Evolutionary conservation across 2,888 invertebrate genomes (phyloP), one percentile per base, ranked within the genome.

Genomic region (Limnephilus marmoratus): DNA sequence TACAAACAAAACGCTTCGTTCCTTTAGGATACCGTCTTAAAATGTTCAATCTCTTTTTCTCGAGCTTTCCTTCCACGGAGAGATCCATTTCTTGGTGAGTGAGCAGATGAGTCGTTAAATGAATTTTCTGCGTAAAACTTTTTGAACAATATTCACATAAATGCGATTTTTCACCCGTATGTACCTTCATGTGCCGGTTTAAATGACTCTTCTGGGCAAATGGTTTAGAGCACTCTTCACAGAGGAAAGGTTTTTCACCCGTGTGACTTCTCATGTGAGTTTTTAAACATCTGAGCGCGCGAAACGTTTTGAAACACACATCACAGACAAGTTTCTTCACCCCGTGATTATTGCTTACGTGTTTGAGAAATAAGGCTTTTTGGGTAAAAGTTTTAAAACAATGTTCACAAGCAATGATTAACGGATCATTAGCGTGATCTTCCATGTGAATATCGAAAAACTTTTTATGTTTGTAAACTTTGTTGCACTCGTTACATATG

Each of bases 381-480:
- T 68, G 68, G n/a, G 68, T 68, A 68, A 68, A 68, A n/a, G 68
- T 68, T 68, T 68, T 68, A 68, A 68, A 68, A 68, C 68, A 68
- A 68, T 68, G 68, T 68, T 68, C 68, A 24, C 68, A 68, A 24
- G 68, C 68, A 9, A 68, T 68, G 7, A 68, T 68, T 11, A 24
- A 68, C 68, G 68, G 68, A 68, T 68, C 68, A 68, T 68, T 68
- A 5, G 68, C 68, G n/a, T 68, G 68, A n/a, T 68, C 68, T 68
- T 68, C 68, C 68, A 68, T 68, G 11, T 68, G 68, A 68, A 68
- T 68, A n/a, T 68, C 68, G 68, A 68, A 68, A 24, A 68, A 68
- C 68, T 68, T 68, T 83, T 31, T 83, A 37, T 83, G 82, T 83
- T 83, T 83, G 82, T 83, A 83, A 18, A 83, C 82, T 83, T 83